phyloP scores from a whole-genome alignment of 2,797 vertebrate genomes.

The Lophotriccus pileatus region DNA sequence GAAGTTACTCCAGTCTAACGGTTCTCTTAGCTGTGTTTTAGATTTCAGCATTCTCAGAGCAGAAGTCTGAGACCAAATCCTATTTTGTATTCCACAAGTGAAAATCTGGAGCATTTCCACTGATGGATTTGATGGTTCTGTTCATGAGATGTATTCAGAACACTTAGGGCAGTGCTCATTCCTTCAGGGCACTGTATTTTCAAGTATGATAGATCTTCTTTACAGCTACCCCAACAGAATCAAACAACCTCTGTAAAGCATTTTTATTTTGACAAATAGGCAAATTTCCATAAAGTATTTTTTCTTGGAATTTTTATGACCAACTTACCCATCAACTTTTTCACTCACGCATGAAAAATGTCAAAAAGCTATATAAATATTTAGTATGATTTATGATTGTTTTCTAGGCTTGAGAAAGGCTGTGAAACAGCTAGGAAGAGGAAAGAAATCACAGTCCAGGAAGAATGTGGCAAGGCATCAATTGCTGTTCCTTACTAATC shows the following conservation, averaged over 20 bases:
- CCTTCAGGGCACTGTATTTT: not conserved
- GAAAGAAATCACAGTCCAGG: constrained; percentile 32
- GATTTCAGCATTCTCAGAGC: not conserved
- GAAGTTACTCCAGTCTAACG: not conserved
- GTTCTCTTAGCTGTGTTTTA: not conserved
- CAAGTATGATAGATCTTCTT: not conserved
- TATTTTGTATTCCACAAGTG: not conserved
- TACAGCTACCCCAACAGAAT: not conserved
- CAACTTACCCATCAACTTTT: constrained; percentile 7
- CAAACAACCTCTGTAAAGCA: not conserved
- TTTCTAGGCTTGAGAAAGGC: constrained; percentile 45
- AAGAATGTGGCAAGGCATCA: constrained; percentile 49
- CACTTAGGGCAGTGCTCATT: not conserved
- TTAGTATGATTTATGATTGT: constrained; percentile 50
- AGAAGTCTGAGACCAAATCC: not conserved
- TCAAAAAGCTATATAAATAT: constrained; percentile 59
- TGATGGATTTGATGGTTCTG: not conserved
- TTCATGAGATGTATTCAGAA: not conserved
- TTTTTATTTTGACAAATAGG: constrained; percentile 31
- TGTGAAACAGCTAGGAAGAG: constrained; percentile 42
- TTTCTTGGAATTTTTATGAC: constrained; percentile 57
- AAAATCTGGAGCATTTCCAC: not conserved
- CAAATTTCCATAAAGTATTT: constrained; percentile 29
- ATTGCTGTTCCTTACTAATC: constrained; percentile 60
- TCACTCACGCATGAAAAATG: constrained; percentile 30